These are phyloP conservation scores for Apis mellifera DNA, from an alignment of 1,140 invertebrate genomes.

Conservation along the genomic window Amel_HAv3.1 CM009944.2:9314501-9315000, in stretches of 20 bases:
- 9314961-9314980: neutral
- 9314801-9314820: conserved; percentile 17
- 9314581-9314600: neutral
- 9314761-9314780: conserved; percentile 10
- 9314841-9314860: neutral
- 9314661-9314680: neutral
- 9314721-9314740: conserved; percentile 6
- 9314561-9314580: too few species aligned
- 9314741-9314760: conserved; percentile 17
- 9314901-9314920: conserved; percentile 15
- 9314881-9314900: conserved; percentile 6
- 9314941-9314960: neutral
- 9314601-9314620: conserved; percentile 9
- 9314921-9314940: neutral
- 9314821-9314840: neutral
- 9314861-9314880: conserved; percentile 6
- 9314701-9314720: neutral
- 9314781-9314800: conserved; percentile 24
- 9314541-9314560: neutral
- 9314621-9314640: neutral
- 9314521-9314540: neutral
- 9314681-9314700: conserved; percentile 6
- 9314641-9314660: neutral
- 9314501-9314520: neutral
- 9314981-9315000: neutral